Evolutionary conservation across 2,113 vertebrate species (phyloP).

Genomic region (Silurus glanis): DNA sequence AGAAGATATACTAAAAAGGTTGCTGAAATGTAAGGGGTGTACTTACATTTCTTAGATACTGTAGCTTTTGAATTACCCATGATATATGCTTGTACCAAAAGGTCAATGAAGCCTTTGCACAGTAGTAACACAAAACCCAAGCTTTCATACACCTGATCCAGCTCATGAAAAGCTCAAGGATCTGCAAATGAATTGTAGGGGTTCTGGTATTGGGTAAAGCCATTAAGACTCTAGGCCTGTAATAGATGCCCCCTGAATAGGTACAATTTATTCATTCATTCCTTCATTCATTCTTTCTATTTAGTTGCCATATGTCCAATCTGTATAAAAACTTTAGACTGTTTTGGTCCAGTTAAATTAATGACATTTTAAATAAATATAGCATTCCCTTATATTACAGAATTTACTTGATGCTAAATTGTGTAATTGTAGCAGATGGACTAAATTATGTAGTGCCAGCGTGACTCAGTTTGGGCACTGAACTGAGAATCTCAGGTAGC

Average conservation of each 20-base stretch:
- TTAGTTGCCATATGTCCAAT: not conserved
- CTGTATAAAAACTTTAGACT: not conserved
- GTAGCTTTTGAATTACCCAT: not conserved
- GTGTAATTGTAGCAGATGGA: conserved; percentile 38
- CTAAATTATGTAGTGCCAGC: conserved; percentile 43
- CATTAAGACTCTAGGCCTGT: not conserved
- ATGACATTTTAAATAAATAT: conserved; percentile 24
- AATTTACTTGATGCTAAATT: conserved; percentile 15
- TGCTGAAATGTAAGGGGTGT: too few relatives aligned
- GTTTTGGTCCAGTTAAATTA: conserved; percentile 5
- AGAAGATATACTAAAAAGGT: too few relatives aligned
- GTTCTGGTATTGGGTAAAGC: not conserved
- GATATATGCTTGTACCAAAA: not conserved
- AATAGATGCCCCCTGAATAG: not conserved
- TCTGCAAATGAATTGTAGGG: not conserved
- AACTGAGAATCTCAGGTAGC: conserved; percentile 28
- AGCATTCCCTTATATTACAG: conserved; percentile 10
- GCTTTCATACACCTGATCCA: not conserved
- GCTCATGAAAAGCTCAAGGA: not conserved
- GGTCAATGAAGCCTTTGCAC: not conserved
- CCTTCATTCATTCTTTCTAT: too few relatives aligned
- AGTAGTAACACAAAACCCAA: not conserved
- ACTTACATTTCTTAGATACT: too few relatives aligned
- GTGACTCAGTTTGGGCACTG: conserved; percentile 31
- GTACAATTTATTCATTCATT: not conserved